Evolutionary conservation across 2,888 invertebrate genomes (phyloP).

Genomic region (Hypena proboscidalis): DNA sequence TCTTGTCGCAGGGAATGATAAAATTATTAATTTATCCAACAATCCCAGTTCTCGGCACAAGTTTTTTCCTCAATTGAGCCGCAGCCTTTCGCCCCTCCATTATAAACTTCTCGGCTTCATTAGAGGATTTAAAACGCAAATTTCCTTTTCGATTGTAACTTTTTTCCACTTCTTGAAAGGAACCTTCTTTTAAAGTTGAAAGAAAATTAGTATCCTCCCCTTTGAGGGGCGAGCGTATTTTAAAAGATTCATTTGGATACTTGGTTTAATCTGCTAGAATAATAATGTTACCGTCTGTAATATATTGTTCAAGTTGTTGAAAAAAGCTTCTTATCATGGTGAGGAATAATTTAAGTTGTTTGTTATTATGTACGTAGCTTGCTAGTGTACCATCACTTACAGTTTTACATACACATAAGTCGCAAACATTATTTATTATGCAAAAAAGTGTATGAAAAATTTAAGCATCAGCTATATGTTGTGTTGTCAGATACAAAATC

Average conservation of each 20-base stretch:
- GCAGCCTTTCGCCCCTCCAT: constrained; percentile 83
- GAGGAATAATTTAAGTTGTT: no score
- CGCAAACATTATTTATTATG: no score
- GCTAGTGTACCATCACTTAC: no score
- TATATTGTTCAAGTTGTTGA: constrained; percentile 34
- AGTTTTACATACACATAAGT: no score
- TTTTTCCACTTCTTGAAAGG: constrained; percentile 83
- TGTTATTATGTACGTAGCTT: no score
- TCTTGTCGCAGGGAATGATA: constrained; percentile 7
- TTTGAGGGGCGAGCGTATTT: constrained; percentile 79
- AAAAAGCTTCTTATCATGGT: constrained; percentile 14
- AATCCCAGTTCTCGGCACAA: constrained; percentile 37
- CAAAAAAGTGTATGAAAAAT: no score
- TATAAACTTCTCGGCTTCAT: constrained; percentile 84
- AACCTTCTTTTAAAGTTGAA: constrained; percentile 82
- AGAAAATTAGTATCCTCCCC: constrained; percentile 83
- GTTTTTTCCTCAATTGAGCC: constrained; percentile 79
- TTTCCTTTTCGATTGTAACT: constrained; percentile 85
- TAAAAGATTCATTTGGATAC: constrained; percentile 76
- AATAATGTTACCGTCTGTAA: constrained; percentile 64
- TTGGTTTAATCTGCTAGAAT: constrained; percentile 77
- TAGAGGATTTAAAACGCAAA: constrained; percentile 86
- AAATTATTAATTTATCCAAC: constrained; percentile 21
- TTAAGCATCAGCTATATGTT: no score
- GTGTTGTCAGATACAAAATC: no score